Conservation (phyloP, 2,888 invertebrate species). For the Lycia hirtaria region DNA sequence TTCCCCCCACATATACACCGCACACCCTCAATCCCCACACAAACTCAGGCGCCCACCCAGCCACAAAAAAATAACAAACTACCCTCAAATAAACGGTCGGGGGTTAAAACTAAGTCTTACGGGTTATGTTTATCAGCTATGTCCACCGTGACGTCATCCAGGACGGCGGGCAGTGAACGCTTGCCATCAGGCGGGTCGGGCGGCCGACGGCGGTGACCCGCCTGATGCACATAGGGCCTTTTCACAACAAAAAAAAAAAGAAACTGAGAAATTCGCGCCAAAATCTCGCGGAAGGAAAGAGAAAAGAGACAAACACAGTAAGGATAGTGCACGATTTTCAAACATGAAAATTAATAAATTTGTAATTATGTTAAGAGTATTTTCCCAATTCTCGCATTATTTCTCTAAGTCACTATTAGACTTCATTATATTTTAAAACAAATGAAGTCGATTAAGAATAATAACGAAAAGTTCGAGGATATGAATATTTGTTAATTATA, state of each 20-base stretch:
- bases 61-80: neutral
- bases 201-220: slow-evolving; percentile 19
- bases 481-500: too few species aligned
- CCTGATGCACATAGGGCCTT: slow-evolving; percentile 12
- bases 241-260: slow-evolving; percentile 13
- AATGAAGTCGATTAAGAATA: too few species aligned
- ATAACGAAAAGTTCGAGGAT: too few species aligned
- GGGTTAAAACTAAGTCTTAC: slow-evolving; percentile 23
- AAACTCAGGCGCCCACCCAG: too few species aligned
- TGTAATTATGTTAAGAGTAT: neutral
- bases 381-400: neutral
- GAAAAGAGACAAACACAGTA: neutral
- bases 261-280: slow-evolving; percentile 3
- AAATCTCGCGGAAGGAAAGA: neutral
- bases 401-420: neutral
- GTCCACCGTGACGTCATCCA: slow-evolving; percentile 27
- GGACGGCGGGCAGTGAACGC: slow-evolving; percentile 23
- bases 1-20: neutral
- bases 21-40: too few species aligned
- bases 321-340: slow-evolving; percentile 2
- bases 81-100: slow-evolving; percentile 2
- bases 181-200: slow-evolving; percentile 22
- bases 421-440: too few species aligned
- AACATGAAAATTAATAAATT: neutral
- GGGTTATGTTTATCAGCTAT: slow-evolving; percentile 20